Percentiles rank a stretch among this genome's conserved stretches.
These are phyloP conservation scores for Xestia c-nigrum DNA, from an alignment of 2,888 invertebrate genomes.

Conservation along the genomic window DNA sequence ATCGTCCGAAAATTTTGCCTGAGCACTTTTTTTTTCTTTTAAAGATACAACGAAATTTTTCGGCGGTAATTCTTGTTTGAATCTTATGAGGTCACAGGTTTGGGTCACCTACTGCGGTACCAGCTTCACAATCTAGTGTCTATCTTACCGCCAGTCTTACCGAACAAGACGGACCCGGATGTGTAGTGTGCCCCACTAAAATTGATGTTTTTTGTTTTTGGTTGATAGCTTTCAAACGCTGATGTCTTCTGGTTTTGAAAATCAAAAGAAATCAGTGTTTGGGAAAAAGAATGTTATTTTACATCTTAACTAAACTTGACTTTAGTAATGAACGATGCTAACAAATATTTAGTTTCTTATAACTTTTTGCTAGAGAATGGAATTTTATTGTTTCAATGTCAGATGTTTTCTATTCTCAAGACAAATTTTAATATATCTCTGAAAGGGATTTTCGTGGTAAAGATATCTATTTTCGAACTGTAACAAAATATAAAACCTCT, in stretches of 20 bases:
- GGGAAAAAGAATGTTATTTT: not conserved
- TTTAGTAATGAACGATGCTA: slow-evolving; percentile 14
- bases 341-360: slow-evolving; percentile 29
- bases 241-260: not conserved
- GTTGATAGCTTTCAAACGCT: not conserved
- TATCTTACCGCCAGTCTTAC: not conserved
- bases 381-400: slow-evolving; percentile 4
- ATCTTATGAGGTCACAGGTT: not conserved
- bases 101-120: not conserved
- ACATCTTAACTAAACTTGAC: not conserved
- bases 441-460: not conserved
- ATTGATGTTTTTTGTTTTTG: slow-evolving; percentile 7
- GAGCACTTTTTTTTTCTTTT: slow-evolving; percentile 32
- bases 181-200: not conserved
- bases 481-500: not conserved
- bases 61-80: slow-evolving; percentile 28
- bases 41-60: slow-evolving; percentile 14
- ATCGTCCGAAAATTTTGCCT: slow-evolving; percentile 39
- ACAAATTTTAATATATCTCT: not conserved
- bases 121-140: not conserved
- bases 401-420: slow-evolving; percentile 11
- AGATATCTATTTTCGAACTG: slow-evolving; percentile 28
- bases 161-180: not conserved
- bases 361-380: slow-evolving; percentile 52
- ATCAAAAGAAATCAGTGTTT: not conserved